phyloP scores from a whole-genome alignment of 1,140 invertebrate genomes.

The Achatina immaculata region DNA sequence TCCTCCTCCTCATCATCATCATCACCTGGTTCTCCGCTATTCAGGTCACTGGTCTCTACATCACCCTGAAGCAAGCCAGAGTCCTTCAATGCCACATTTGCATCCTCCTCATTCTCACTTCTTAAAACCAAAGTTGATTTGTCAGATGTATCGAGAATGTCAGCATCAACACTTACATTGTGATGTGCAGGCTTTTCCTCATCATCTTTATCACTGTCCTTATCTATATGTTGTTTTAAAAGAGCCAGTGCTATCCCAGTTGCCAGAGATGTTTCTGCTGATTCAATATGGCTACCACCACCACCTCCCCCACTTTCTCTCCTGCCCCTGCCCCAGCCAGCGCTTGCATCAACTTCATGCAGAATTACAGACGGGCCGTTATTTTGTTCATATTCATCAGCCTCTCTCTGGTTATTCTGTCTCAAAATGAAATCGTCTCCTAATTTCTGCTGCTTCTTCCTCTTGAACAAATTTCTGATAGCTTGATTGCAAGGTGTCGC shows the following conservation, averaged over 20 bases:
- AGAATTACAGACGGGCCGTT: conserved; percentile 20
- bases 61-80: not conserved
- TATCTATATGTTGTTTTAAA: not conserved
- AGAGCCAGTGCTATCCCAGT: not conserved
- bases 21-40: not conserved
- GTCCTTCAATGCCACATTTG: not conserved
- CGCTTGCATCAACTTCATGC: conserved; percentile 24
- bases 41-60: not conserved
- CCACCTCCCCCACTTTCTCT: not conserved
- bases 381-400: conserved; percentile 28
- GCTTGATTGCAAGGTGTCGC: conserved; percentile 60
- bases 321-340: conserved; percentile 10
- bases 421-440: not conserved
- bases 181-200: not conserved
- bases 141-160: not conserved
- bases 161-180: not conserved
- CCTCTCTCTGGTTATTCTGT: not conserved
- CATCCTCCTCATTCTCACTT: not conserved
- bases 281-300: not conserved
- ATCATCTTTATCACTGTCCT: not conserved
- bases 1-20: not conserved
- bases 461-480: conserved; percentile 32
- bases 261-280: not conserved
- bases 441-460: conserved; percentile 5
- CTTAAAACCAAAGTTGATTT: not conserved